Base-by-base conservation (phyloP, 2,113 vertebrate genomes). In the Microcebus lehilahytsara region DNA sequence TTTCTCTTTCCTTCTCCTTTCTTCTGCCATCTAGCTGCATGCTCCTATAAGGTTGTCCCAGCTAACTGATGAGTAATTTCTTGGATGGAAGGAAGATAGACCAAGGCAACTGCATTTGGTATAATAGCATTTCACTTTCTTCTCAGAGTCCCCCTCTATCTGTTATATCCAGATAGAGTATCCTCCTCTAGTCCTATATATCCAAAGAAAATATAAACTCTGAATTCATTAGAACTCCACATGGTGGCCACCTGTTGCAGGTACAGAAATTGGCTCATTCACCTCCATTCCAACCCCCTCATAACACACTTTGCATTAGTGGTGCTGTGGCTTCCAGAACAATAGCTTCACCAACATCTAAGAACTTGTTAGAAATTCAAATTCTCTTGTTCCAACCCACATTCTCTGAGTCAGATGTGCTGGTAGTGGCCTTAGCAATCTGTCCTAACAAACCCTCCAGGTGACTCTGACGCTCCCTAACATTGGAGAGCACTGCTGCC, bases 161-260 rank as follows among this genome's bases (percentile, higher is more conserved):
- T 80, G 34, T 92, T 95, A 88, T 62, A 72, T 77, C 53, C 85
- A 93, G 46, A 46, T 46, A 46, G 46, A 46, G 46, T 46, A 46
- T 46, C 46, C 46, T 46, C 46, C 46, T 46, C 46, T 46, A 46
- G 9, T 46, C 46, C 46, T 46, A 37, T 95, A 88, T 62, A 72
- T 80, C 53, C 85, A 93, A 95, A 49, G 93, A 46, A 79, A 81
- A 83, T 93, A 90, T 20, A 93, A 81, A 83, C 94, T 93, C 75
- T 92, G 85, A 96, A 95, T 96, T 96, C 66, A 89, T 91, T 95
- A 94, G 67, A 71, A 78, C 20, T 40, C n/a, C 94, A 91, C 58
- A 92, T 95, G 71, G 94, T 94, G 17, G 69, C 88, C 96, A 95
- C 95, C 91, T 96, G 96, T 91, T 91, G 85, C 32, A 85, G 85